Base-by-base conservation (phyloP, 2,113 vertebrate genomes). In the Nycticorax nycticorax region DNA sequence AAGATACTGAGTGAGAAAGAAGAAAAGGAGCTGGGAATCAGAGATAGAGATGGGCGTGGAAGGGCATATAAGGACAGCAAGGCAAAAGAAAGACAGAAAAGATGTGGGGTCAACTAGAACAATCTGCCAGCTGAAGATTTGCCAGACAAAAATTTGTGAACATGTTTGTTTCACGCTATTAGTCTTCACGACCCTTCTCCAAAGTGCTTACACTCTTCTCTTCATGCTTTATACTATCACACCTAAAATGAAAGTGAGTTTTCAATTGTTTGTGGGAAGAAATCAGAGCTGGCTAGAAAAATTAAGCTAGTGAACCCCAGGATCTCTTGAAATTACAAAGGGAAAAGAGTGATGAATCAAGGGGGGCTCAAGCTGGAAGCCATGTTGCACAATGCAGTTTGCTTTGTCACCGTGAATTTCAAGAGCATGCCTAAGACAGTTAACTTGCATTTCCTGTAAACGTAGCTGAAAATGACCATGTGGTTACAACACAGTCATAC, bases 341-440 rank as follows among this genome's bases (percentile, higher is more conserved):
- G 59, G 12, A 95, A 96, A 96, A 94, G 60, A 97, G 52, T 92
- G 78, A 93, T 94, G 93, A 85, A 82, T 97, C 78, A 89, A 97
- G 97, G 97, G 97, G 96, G 95, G 94, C 98, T 98, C 97, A 98
- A 97, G 93, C 95, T 98, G 97, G 97, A 98, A 97, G 96, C 93
- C 85, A 92, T 84, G 77, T 85, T 93, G 92, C 69, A 97, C 85
- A 91, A 87, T 84, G 95, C 73, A 84, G 79, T 93, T 96, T 97
- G 66, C 48, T 91, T 93, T 94, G 89, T 94, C 96, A 96, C 79
- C 57, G 2, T 57, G 80, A 90, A 73, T 96, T 94, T 94, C 24
- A 86, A 85, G 37, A 96, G 72, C 73, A 90, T 95, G 80, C 71
- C 96, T 89, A 82, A 71, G 41, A 97, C 53, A 55, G 27, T 53